Conservation (phyloP, 2,113 vertebrate species). For the Dermatemys mawii region DNA sequence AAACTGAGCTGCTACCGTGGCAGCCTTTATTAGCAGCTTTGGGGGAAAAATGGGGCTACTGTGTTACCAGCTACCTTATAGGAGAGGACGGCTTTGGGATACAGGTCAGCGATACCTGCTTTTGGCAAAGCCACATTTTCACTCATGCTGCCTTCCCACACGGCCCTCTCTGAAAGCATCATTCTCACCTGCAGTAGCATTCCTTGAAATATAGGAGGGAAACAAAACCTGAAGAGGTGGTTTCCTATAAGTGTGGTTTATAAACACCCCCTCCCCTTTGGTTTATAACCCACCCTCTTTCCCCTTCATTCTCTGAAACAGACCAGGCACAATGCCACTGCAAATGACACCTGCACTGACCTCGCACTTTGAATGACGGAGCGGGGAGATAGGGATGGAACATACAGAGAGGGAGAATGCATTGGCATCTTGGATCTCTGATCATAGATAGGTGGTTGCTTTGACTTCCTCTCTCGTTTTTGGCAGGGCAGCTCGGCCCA, state of each 20-base stretch:
- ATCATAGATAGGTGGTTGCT: background rate
- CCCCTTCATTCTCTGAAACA: background rate
- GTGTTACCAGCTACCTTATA: too few relatives aligned
- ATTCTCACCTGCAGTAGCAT: background rate
- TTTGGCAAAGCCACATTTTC: accelerated
- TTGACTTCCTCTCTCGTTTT: too few relatives aligned
- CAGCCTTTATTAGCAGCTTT: too few relatives aligned
- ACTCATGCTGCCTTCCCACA: background rate
- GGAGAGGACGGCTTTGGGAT: too few relatives aligned
- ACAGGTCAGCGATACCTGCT: background rate
- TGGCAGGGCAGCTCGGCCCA: too few relatives aligned
- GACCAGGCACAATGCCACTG: accelerated
- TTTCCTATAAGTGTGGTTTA: background rate
- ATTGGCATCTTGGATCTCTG: background rate
- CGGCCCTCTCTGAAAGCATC: background rate
- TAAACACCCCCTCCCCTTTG: too few relatives aligned
- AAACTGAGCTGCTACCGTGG: too few relatives aligned
- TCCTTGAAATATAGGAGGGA: background rate
- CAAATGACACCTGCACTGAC: background rate
- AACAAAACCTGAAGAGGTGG: accelerated
- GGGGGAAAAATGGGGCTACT: too few relatives aligned
- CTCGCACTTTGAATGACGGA: accelerated
- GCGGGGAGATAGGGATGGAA: background rate
- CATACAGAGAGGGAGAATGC: background rate
- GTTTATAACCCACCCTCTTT: background rate